Evolutionary conservation across 1,140 invertebrate species (phyloP).

Genomic region (Drosophila persimilis): DNA sequence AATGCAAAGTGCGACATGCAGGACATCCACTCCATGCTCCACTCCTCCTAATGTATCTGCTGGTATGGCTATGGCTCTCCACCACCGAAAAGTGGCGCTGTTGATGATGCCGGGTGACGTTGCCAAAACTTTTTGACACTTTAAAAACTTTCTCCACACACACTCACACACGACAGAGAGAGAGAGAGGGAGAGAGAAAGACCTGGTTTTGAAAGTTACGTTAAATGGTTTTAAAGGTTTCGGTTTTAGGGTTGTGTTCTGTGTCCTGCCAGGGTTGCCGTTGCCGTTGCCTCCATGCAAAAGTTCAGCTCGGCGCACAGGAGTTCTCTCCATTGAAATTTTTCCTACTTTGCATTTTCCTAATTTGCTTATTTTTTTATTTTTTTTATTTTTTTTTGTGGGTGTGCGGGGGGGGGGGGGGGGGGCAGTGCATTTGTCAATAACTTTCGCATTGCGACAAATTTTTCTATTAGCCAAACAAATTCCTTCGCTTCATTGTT

Average conservation of each 20-base stretch:
- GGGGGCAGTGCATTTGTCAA: conserved; percentile 32
- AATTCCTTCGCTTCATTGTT: neutral
- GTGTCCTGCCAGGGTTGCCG: conserved; percentile 16
- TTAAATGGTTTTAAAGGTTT: conserved; percentile 67
- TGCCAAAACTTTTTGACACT: conserved; percentile 67
- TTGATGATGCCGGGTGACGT: conserved; percentile 57
- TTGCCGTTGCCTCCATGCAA: conserved; percentile 8
- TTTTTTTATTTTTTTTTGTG: conserved; percentile 12
- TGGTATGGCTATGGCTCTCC: conserved; percentile 11
- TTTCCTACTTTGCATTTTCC: neutral
- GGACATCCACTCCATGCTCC: neutral
- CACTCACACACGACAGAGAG: conserved; percentile 1
- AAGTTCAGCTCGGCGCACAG: too few species aligned
- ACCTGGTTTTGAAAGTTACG: conserved; percentile 59
- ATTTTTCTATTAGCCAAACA: conserved; percentile 47
- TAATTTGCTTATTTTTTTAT: too few species aligned
- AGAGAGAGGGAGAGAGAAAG: conserved; percentile 17
- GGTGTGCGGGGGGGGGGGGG: neutral
- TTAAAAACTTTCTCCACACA: conserved; percentile 57
- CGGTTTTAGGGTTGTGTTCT: conserved; percentile 33
- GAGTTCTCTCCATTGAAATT: conserved; percentile 25
- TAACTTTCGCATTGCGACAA: conserved; percentile 36
- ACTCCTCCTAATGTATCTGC: neutral
- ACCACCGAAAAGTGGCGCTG: conserved; percentile 51
- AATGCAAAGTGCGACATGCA: conserved; percentile 53